Base-by-base conservation (phyloP, 2,888 invertebrate genomes). In the Perizoma flavofasciatum region DNA sequence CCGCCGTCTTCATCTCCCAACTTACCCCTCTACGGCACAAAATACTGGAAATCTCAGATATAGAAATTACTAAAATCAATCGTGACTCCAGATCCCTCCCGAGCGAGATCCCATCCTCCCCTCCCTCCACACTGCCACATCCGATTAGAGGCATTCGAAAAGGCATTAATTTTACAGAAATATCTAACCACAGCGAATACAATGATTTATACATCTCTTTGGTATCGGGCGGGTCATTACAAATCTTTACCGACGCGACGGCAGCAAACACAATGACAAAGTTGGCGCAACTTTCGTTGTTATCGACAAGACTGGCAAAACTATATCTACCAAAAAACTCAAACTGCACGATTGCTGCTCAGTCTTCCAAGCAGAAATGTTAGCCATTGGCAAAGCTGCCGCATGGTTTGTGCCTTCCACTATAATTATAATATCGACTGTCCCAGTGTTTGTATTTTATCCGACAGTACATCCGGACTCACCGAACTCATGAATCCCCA, bases 21-120 rank as follows among this genome's bases (percentile, higher is more conserved):
- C 58, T 69, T 10, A 63, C 49, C 1, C 68, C 70, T 1, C 44
- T 70, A 0, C 33, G 56, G 3, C 32, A 59, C 0, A 65, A 63
- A 52, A 55, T 65, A 4, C 1, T 6, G 1, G 59, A 56, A 48
- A 33, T 43, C 9, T 11, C 22, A 7, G 50, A 35, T 10, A 47
- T 44, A 1, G 53, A 63, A n/a, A 37, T 4, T 0, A n/a, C 47
- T 6, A 49, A 53, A 8, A 11, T 53, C 0, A 37, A n/a, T 6
- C 41, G 40, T 0, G 1, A 6, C 8, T 10, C 53, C 6, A 33
- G n/a, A 5, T 47, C 41, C 11, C 34, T 59, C 6, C 64, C 64
- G 1, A 1, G 5, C 0, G 63, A 64, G 22, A 51, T 55, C 4
- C 11, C 22, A 9, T 48, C 41, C 3, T 37, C 49, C 5, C 8